Base-by-base conservation (phyloP, 2,797 vertebrate species). In the Glyptemys insculpta region DNA sequence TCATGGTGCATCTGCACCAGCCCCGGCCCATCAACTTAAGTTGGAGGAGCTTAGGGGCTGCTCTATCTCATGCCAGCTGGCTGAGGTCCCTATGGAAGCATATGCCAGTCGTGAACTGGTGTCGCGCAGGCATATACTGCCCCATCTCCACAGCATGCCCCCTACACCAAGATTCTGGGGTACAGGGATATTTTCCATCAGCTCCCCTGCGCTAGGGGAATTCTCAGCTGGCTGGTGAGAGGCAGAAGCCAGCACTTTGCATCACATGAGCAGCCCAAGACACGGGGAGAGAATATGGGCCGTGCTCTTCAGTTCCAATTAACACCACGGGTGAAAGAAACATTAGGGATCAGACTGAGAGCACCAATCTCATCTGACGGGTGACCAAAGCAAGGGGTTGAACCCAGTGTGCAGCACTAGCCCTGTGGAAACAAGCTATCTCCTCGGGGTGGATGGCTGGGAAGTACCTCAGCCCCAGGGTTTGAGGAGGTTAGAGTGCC, bases 1-100 rank as follows among this genome's bases (percentile, higher is more conserved):
- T 68, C 80, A 68, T n/a, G 1, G 34, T 81, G 6, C 5, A 86
- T 53, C 57, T 16, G 3, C 86, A 29, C 15, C 50, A 50, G 8
- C 78, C 41, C 47, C 41, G 50, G 12, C 41, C 49, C 12, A 29
- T 49, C 3, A 2, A 76, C 14, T 11, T 1, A 0, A 6, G 53
- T 14, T 12, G 31, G 31, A 79, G 56, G 0, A 0, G 44, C 44
- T 15, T 16, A 0, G 0, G 52, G 31, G 53, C 14, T 34, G 18
- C 49, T 88, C n/a, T 27, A 1, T 7, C 37, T 27, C 79, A 27
- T 1, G 0, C 14, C 50, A 8, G 12, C 12, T 0, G 1, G 27
- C 4, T 2, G 83, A 41, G 5, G 8, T 29, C 37, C 49, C 79
- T 1, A 1, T 62, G 49, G 27, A 87, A 3, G 19, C 1, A 0